Percentiles rank a stretch among this genome's conserved stretches.
phyloP scores from a whole-genome alignment of 2,888 invertebrate genomes.

The Heteromyza rotundicornis region DNA sequence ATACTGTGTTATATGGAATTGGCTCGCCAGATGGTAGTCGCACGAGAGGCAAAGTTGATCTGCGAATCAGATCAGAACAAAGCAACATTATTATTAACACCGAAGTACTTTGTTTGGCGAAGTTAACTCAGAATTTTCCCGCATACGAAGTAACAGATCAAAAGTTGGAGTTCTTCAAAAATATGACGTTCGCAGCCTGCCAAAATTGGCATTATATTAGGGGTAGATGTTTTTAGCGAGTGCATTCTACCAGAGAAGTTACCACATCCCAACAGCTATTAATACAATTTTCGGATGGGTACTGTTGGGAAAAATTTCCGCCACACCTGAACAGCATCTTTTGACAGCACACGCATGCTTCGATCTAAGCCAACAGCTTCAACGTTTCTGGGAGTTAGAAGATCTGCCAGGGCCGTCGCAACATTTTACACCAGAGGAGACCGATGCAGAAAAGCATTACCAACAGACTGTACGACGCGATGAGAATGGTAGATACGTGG shows the following conservation, averaged over 20 bases:
- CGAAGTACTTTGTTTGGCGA: conserved; percentile 15
- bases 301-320: conserved; percentile 3
- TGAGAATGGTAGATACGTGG: conserved; percentile 24
- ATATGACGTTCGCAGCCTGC: conserved; percentile 12
- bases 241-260: conserved; percentile 11
- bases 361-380: conserved; percentile 18
- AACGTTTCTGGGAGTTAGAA: conserved; percentile 28
- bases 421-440: too few relatives aligned
- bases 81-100: conserved; percentile 8
- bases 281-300: conserved; percentile 19
- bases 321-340: neutral
- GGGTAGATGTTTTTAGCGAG: conserved; percentile 13
- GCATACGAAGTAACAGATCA: neutral
- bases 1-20: conserved; percentile 19
- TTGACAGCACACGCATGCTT: conserved; percentile 2
- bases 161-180: conserved; percentile 17
- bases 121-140: conserved; percentile 19
- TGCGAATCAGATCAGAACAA: conserved; percentile 11
- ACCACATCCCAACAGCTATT: conserved; percentile 11
- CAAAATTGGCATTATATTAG: conserved; percentile 18
- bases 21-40: neutral
- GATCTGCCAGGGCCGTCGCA: too few relatives aligned
- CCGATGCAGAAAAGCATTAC: conserved; percentile 24
- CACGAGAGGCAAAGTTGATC: conserved; percentile 17
- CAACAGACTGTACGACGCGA: conserved; percentile 6